Conservation (phyloP, 2,113 vertebrate species). For the Glaucidium brasilianum region DNA sequence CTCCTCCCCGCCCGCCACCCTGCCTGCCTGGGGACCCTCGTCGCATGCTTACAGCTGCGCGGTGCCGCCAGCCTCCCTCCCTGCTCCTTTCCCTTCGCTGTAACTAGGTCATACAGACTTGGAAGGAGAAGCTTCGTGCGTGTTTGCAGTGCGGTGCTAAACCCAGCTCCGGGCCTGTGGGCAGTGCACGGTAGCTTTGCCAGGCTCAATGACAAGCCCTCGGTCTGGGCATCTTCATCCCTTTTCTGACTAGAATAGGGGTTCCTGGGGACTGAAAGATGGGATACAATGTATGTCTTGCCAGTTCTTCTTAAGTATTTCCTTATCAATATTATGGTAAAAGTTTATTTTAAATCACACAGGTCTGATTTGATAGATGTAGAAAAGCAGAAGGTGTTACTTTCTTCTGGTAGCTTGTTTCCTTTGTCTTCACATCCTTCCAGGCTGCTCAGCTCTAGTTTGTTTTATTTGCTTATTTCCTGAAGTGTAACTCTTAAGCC, state of each 20-base stretch:
- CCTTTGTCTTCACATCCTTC: not conserved
- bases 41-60: not conserved
- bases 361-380: not conserved
- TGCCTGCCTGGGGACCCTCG: not conserved
- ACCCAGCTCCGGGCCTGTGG: not conserved
- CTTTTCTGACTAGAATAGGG: accelerated
- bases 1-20: no score
- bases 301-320: not conserved
- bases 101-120: accelerated
- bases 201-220: accelerated
- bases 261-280: accelerated
- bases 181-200: accelerated
- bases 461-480: not conserved
- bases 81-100: accelerated
- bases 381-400: not conserved
- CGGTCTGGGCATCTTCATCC: accelerated
- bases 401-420: not conserved
- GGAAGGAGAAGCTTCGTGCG: not conserved
- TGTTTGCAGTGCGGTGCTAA: not conserved
- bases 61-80: no score
- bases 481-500: accelerated
- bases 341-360: not conserved
- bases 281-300: accelerated
- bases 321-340: accelerated
- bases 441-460: accelerated